Conservation (phyloP, 2,888 invertebrate species). For the Itoplectis maculator region DNA sequence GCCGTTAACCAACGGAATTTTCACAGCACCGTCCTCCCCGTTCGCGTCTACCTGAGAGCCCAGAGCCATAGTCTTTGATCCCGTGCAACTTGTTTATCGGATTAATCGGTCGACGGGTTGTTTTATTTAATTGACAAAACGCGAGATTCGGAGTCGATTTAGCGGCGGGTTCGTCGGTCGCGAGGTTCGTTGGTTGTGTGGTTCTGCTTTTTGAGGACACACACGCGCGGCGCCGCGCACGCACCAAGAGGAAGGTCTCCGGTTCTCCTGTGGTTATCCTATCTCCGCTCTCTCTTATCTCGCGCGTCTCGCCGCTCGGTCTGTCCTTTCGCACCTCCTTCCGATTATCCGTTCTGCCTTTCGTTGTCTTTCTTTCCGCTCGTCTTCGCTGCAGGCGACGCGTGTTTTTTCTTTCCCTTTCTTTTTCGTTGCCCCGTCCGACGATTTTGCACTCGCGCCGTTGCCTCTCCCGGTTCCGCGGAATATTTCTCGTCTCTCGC, state of each 20-base stretch:
- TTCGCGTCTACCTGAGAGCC: slow-evolving; percentile 83
- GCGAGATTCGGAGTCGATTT: neutral
- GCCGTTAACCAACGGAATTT: slow-evolving; percentile 80
- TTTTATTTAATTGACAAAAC: neutral
- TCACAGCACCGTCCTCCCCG: slow-evolving; percentile 80
- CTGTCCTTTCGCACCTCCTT: slow-evolving; percentile 31
- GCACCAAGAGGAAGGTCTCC: slow-evolving; percentile 40
- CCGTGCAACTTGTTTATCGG: neutral
- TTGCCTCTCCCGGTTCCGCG: neutral
- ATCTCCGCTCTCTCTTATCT: slow-evolving; percentile 33
- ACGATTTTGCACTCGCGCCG: neutral
- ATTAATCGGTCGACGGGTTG: neutral
- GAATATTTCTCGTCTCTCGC: neutral
- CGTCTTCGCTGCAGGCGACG: neutral
- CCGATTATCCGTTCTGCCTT: slow-evolving; percentile 53
- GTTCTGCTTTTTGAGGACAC: slow-evolving; percentile 59
- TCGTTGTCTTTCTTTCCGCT: slow-evolving; percentile 29
- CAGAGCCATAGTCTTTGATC: slow-evolving; percentile 80
- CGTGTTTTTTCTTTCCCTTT: neutral
- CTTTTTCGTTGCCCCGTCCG: neutral
- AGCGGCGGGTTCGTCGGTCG: slow-evolving; percentile 45
- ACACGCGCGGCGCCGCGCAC: slow-evolving; percentile 59
- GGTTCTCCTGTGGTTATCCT: slow-evolving; percentile 49
- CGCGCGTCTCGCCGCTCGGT: slow-evolving; percentile 23
- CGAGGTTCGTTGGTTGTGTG: no score